Percentiles rank a stretch among this genome's conserved stretches.
phyloP scores from a whole-genome alignment of 2,888 invertebrate species.

The Ypsolopha sequella region DNA sequence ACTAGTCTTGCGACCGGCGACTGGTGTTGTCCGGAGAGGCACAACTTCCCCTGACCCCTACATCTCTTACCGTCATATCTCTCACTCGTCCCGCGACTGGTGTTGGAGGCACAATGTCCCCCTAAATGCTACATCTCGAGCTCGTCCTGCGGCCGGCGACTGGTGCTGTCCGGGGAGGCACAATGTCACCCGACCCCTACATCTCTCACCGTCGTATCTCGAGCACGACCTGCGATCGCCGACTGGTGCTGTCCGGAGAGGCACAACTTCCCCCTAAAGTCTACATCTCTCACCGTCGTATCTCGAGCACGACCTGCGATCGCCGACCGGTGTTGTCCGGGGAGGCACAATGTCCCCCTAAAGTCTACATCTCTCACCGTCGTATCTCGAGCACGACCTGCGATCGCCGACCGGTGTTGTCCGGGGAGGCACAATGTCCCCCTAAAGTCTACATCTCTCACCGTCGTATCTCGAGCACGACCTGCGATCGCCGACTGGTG shows the following conservation, averaged over 20 bases:
- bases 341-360: too few relatives aligned
- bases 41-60: too few relatives aligned
- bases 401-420: constrained; percentile 57
- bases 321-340: constrained; percentile 64
- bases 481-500: constrained; percentile 58
- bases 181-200: too few relatives aligned
- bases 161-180: constrained; percentile 75
- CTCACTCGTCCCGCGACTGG: constrained; percentile 63
- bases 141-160: constrained; percentile 63
- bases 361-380: too few relatives aligned
- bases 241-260: constrained; percentile 73
- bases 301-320: constrained; percentile 67
- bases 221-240: constrained; percentile 65
- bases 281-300: constrained; percentile 35
- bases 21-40: constrained; percentile 74
- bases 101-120: too few relatives aligned
- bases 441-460: too few relatives aligned
- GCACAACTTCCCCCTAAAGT: too few relatives aligned
- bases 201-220: constrained; percentile 49
- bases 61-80: constrained; percentile 46
- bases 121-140: too few relatives aligned
- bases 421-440: too few relatives aligned
- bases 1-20: constrained; percentile 63
- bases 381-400: constrained; percentile 69
- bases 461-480: constrained; percentile 64